Conservation (phyloP, 2,888 invertebrate genomes). For the Dryomyza anilis region DNA sequence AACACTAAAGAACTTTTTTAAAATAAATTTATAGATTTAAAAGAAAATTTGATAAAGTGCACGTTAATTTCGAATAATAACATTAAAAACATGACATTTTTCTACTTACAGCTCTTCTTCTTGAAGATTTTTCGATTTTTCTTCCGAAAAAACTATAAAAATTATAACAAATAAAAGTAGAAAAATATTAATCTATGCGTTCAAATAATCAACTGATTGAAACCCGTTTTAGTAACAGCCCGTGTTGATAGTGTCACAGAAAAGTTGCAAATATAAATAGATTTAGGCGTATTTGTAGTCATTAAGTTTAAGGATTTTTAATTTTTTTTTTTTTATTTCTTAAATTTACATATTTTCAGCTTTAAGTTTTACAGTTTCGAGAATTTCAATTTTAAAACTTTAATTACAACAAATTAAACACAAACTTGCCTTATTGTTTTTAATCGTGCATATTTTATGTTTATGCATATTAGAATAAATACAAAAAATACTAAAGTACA, state of each 20-base stretch:
- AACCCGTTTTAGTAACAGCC: neutral
- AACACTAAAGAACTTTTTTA: no score
- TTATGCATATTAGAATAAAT: neutral
- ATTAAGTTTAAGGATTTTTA: no score
- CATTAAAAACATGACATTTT: conserved; percentile 26
- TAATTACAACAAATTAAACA: neutral
- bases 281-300: no score
- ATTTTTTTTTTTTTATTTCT: no score
- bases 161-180: conserved; percentile 22
- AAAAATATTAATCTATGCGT: neutral
- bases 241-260: no score
- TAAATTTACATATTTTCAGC: no score
- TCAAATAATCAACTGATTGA: neutral
- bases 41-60: no score
- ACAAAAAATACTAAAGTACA: no score
- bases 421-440: neutral
- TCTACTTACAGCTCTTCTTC: conserved; percentile 20
- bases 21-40: no score
- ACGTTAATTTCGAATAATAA: conserved; percentile 14
- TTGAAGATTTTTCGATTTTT: conserved; percentile 41
- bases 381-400: neutral
- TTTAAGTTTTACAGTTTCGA: neutral
- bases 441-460: neutral
- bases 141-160: conserved; percentile 49
- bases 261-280: no score